Conservation (phyloP, 1,140 invertebrate species). For the Cheumatopsyche charites region DNA sequence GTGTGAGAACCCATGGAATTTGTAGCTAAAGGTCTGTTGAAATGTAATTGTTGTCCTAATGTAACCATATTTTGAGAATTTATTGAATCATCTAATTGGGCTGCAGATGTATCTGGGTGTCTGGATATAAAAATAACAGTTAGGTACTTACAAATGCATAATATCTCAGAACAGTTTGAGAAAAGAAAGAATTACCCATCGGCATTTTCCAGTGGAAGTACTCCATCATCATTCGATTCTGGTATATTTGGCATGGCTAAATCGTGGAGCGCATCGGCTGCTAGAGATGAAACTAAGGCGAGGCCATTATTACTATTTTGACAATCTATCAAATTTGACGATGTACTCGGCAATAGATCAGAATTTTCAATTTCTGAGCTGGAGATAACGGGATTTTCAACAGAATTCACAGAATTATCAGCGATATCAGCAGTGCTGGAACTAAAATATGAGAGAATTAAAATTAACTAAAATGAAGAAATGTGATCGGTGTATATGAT, state of each 20-base stretch:
- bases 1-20: slow-evolving; percentile 42
- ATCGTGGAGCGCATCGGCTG: slow-evolving; percentile 30
- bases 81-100: slow-evolving; percentile 18
- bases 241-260: slow-evolving; percentile 33
- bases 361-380: slow-evolving; percentile 38
- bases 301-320: slow-evolving; percentile 26
- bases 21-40: slow-evolving; percentile 31
- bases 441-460: slow-evolving; percentile 25
- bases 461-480: background rate
- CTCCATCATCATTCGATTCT: slow-evolving; percentile 27
- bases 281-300: slow-evolving; percentile 25
- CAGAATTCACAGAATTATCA: slow-evolving; percentile 28
- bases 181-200: slow-evolving; percentile 21
- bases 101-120: slow-evolving; percentile 40
- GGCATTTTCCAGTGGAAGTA: slow-evolving; percentile 31
- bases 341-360: slow-evolving; percentile 38
- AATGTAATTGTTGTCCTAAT: slow-evolving; percentile 21
- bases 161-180: too few relatives aligned
- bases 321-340: slow-evolving; percentile 33
- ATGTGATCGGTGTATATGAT: background rate
- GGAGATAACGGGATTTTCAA: slow-evolving; percentile 31
- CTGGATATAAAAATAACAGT: slow-evolving; percentile 20
- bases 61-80: slow-evolving; percentile 7
- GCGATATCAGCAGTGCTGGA: slow-evolving; percentile 39
- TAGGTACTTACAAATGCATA: background rate